These are phyloP conservation scores for Sapajus apella DNA, from an alignment of 2,113 vertebrate species.

Conservation along the genomic window DNA sequence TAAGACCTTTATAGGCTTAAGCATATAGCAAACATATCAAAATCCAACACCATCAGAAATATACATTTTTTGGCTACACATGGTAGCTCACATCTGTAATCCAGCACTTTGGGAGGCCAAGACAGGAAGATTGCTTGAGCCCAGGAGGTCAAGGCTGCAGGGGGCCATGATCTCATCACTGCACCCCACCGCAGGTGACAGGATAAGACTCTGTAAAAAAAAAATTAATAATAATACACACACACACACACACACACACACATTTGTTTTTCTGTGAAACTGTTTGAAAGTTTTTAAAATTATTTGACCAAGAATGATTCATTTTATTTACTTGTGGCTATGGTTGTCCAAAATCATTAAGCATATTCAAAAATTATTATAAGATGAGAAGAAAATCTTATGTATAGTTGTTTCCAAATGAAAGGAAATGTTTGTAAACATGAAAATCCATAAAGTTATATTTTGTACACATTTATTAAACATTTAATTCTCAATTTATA, in stretches of 20 bases:
- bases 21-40: constrained; percentile 24
- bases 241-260: too few relatives aligned
- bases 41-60: background rate
- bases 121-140: too few relatives aligned
- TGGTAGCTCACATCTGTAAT: too few relatives aligned
- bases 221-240: too few relatives aligned
- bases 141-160: too few relatives aligned
- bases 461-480: background rate
- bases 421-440: constrained; percentile 9
- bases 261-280: background rate
- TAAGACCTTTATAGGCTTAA: constrained; percentile 13
- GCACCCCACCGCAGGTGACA: too few relatives aligned
- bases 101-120: too few relatives aligned
- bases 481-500: constrained; percentile 4
- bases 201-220: too few relatives aligned
- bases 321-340: background rate
- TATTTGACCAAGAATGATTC: background rate
- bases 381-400: constrained; percentile 21
- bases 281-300: background rate
- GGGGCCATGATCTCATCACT: too few relatives aligned
- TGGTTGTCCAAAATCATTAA: background rate
- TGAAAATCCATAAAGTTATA: background rate
- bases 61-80: background rate
- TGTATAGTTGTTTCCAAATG: constrained; percentile 35
- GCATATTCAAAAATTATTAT: background rate